phyloP scores from a whole-genome alignment of 2,888 invertebrate species.

The Zeuzera pyrina region DNA sequence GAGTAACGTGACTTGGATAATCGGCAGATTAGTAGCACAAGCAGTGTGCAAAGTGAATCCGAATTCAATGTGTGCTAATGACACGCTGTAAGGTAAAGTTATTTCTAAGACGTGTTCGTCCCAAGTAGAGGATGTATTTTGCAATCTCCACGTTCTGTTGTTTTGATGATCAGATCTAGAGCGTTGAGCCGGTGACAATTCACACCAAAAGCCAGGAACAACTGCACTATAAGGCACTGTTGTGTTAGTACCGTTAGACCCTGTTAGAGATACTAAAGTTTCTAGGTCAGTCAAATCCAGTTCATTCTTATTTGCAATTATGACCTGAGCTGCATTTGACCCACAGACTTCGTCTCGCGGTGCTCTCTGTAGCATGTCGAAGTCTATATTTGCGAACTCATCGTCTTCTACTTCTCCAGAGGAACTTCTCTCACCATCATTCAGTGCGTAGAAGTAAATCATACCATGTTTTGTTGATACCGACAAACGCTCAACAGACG shows the following conservation, averaged over 20 bases:
- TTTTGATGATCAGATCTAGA: conserved; percentile 91
- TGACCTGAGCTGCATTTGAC: conserved; percentile 37
- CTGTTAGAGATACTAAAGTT: conserved; percentile 80
- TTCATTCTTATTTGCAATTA: conserved; percentile 74
- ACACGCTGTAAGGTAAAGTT: conserved; percentile 83
- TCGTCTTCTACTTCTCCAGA: conserved; percentile 82
- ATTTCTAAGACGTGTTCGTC: conserved; percentile 94
- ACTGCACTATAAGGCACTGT: conserved; percentile 84
- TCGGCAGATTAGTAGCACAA: conserved; percentile 81
- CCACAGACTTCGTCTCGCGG: conserved; percentile 48
- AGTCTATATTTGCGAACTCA: conserved; percentile 66
- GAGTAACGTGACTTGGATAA: conserved; percentile 80
- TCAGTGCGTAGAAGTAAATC: conserved; percentile 86
- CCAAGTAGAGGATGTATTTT: conserved; percentile 92
- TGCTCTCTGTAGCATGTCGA: conserved; percentile 54
- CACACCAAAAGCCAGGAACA: conserved; percentile 94
- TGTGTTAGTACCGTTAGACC: conserved; percentile 77
- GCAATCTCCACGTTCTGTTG: conserved; percentile 90
- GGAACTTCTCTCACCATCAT: conserved; percentile 80
- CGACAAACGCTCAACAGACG: conserved; percentile 89
- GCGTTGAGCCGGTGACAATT: conserved; percentile 92
- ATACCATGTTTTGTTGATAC: conserved; percentile 86
- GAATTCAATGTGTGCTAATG: conserved; percentile 91
- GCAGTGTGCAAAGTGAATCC: conserved; percentile 87
- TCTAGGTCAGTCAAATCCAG: conserved; percentile 75